Evolutionary conservation across 92 coral and sea anemone species (phyloP).

Genomic region (Siderastrea radians): DNA sequence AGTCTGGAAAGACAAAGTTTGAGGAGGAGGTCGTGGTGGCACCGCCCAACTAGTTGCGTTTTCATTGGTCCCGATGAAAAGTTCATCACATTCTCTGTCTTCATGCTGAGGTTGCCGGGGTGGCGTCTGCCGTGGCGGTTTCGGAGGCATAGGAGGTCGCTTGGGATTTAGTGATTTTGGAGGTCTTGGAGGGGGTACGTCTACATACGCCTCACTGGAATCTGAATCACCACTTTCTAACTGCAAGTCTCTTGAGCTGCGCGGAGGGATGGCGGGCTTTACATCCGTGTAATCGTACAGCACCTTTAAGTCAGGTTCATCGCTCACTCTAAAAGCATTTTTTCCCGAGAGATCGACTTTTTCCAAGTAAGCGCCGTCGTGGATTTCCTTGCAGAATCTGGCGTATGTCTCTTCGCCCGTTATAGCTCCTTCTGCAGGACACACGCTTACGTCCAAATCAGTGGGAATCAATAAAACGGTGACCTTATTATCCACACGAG

Average conservation of each 20-base stretch:
- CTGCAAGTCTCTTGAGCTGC: background rate
- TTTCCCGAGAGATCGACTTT: no score
- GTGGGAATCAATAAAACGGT: no score
- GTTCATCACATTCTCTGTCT: background rate
- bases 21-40: no score
- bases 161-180: background rate
- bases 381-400: background rate
- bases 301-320: background rate
- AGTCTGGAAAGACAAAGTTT: no score
- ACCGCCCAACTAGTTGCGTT: no score
- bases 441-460: background rate
- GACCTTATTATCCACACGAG: no score
- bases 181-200: background rate
- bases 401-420: conserved; percentile 41
- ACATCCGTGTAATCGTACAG: background rate
- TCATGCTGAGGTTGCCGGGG: background rate
- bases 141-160: background rate
- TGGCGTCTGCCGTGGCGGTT: background rate
- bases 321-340: background rate
- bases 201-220: background rate
- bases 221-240: background rate
- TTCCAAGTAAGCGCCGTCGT: no score
- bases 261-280: conserved; percentile 40
- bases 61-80: no score
- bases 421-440: conserved; percentile 49